Percentiles rank a stretch among this genome's conserved stretches.
Conservation (phyloP, 1,140 invertebrate species). For the Chironomus striatipennis region DNA sequence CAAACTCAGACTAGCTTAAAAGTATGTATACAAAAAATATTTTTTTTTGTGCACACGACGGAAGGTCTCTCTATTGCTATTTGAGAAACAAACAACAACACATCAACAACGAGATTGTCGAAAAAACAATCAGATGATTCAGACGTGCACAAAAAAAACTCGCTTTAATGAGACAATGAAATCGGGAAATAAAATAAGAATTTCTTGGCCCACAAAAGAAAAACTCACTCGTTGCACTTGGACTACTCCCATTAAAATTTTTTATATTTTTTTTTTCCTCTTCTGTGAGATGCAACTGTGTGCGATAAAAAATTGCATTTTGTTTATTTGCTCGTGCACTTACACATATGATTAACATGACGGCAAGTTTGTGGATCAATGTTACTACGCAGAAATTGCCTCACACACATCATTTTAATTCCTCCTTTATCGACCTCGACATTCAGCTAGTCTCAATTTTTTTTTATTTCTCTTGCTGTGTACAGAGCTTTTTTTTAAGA, state of each 20-base stretch:
- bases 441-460: neutral
- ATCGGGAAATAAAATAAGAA: neutral
- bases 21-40: too few species aligned
- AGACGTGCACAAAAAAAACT: neutral
- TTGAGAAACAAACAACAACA: too few species aligned
- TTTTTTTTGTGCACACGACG: too few species aligned
- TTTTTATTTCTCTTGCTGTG: too few species aligned
- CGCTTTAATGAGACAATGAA: neutral
- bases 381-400: neutral
- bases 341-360: neutral
- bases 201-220: conserved; percentile 7
- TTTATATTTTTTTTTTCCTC: neutral
- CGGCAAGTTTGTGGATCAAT: neutral
- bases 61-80: too few species aligned
- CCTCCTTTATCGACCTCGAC: conserved; percentile 11
- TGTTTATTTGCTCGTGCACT: conserved; percentile 7
- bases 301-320: neutral
- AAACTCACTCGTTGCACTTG: conserved; percentile 17
- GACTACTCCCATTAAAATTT: conserved; percentile 16
- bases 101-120: too few species aligned
- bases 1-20: too few species aligned
- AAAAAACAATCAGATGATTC: too few species aligned
- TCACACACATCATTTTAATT: neutral
- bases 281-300: neutral
- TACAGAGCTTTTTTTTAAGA: too few species aligned